Conservation (phyloP, 2,113 vertebrate species). For the Pipra filicauda region DNA sequence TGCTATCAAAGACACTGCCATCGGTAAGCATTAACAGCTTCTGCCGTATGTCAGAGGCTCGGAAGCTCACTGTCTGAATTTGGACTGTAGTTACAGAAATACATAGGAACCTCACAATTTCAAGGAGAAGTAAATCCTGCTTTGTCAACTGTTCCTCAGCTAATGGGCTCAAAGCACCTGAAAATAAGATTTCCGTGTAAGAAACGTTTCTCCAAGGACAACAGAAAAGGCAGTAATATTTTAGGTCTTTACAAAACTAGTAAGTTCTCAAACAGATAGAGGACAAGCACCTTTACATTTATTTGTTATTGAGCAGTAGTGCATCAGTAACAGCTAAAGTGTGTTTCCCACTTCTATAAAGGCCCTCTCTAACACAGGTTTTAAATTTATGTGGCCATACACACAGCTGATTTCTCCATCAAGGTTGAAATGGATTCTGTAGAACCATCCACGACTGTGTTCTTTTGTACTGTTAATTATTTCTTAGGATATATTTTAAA, state of each 20-base stretch:
- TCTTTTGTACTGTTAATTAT: neutral
- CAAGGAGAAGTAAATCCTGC: constrained; percentile 86
- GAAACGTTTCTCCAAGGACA: neutral
- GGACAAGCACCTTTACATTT: neutral
- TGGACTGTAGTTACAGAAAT: constrained; percentile 77
- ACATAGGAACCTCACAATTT: constrained; percentile 85
- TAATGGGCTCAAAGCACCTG: constrained; percentile 86
- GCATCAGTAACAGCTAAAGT: neutral
- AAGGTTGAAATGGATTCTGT: neutral
- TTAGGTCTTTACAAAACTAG: neutral
- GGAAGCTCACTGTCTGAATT: constrained; percentile 78
- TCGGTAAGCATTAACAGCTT: constrained; percentile 82
- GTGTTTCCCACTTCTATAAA: neutral
- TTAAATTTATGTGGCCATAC: neutral
- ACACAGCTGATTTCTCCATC: neutral
- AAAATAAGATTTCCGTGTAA: constrained; percentile 2
- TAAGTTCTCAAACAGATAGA: neutral
- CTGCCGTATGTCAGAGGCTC: constrained; percentile 81
- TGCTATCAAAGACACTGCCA: constrained; percentile 68
- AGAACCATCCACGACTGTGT: neutral
- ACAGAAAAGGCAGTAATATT: neutral
- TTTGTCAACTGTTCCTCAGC: constrained; percentile 83
- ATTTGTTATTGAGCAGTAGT: neutral
- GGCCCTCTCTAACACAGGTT: neutral
- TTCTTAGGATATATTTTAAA: neutral